Base-by-base conservation (phyloP, 2,113 vertebrate genomes). In the Drymodes brunneopygia region DNA sequence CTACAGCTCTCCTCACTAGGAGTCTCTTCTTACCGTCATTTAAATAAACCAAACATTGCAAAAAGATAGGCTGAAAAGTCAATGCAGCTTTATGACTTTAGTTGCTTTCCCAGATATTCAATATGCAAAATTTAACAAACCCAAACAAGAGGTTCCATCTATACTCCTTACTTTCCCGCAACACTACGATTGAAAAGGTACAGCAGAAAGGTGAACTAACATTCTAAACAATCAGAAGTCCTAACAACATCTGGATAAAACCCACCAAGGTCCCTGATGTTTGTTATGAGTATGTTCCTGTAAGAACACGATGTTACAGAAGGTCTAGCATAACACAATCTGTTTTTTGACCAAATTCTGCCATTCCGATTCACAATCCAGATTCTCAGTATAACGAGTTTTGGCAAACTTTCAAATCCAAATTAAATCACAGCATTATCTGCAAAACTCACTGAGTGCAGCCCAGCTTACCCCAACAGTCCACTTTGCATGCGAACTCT, bases 381-480 rank as follows among this genome's bases (percentile, higher is more conserved):
- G 64, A 5, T 29, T 56, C 24, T 50, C 29, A 56, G 5, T 4
- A 6, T 1, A 48, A 56, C 6, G 24, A 47, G 11, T 60, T 45
- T 5, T 7, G 8, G 10, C 16, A 81, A 81, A 40, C 56, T 44
- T 60, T 22, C 6, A 45, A 48, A 5, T 13, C 44, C 18, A 44
- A 36, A 67, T 60, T 51, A 75, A 48, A 71, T 33, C n/a, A 42
- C 25, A 40, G 35, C 20, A 60, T 48, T 28, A 75, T 35, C 47
- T 44, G 20, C 10, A 66, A 48, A 44, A 20, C 28, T 21, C 24
- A 29, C 1, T 47, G 40, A 31, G 33, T 72, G 47, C n/a, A 93
- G 50, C 15, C 36, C 86, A 78, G 88, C 98, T 98, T 98, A 99
- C 99, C 97, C 90, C 97, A 91, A 97, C 93, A 82, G 97, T 96